A percentile compares a stretch with the other conserved stretches of the same genome.
Conservation (phyloP, 2,797 vertebrate genomes). For the Pristis pectinata region DNA sequence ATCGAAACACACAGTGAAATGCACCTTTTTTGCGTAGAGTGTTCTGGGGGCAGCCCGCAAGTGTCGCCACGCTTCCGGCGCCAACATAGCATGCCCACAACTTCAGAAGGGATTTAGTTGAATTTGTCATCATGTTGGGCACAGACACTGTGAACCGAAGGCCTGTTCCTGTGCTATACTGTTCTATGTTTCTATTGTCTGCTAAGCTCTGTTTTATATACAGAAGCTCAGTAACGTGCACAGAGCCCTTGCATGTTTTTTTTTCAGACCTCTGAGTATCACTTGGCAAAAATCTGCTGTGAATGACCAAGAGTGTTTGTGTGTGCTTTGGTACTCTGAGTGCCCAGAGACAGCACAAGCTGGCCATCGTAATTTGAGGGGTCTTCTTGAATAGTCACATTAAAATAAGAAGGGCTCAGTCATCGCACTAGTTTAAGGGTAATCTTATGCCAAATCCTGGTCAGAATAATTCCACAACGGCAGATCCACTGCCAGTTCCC, state of each 20-base stretch:
- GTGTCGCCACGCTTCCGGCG: no score
- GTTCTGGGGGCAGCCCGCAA: no score
- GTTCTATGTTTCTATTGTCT: no score
- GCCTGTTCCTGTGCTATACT: no score
- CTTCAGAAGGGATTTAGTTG: no score
- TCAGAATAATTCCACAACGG: neutral
- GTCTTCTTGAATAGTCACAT: neutral
- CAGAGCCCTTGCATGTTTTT: neutral
- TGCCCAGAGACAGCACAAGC: neutral
- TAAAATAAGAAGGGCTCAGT: neutral
- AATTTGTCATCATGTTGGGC: no score
- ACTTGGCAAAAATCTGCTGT: neutral
- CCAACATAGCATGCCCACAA: no score
- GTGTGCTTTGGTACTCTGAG: neutral
- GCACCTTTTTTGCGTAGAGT: no score
- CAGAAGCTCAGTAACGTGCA: neutral
- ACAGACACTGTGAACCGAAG: no score
- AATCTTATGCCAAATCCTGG: neutral
- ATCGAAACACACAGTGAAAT: no score
- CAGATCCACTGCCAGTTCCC: neutral
- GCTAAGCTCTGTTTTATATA: no score
- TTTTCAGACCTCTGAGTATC: neutral
- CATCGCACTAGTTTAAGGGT: neutral
- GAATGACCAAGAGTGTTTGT: neutral
- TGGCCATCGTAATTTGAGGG: neutral